phyloP scores from a whole-genome alignment of 2,888 invertebrate genomes.

The Dynastes maya region DNA sequence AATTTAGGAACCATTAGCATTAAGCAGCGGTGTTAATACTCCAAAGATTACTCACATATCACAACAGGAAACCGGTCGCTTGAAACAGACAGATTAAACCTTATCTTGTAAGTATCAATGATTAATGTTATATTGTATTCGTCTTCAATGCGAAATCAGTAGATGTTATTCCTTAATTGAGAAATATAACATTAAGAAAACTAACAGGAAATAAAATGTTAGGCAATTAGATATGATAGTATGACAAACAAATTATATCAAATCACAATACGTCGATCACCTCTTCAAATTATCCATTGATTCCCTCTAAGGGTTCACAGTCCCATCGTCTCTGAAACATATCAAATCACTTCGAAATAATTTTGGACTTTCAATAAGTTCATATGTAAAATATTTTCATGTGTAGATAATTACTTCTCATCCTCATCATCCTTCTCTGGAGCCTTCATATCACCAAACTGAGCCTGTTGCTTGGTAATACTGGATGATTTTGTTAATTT shows the following conservation, averaged over 20 bases:
- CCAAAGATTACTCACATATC: neutral
- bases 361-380: neutral
- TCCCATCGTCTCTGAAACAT: constrained; percentile 20
- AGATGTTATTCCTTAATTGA: neutral
- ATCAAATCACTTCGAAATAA: constrained; percentile 25
- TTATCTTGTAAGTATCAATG: no score
- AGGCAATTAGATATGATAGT: neutral
- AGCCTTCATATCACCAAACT: neutral
- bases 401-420: constrained; percentile 12
- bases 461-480: neutral
- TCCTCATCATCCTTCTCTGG: constrained; percentile 9
- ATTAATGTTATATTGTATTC: no score
- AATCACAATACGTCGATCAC: neutral
- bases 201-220: neutral
- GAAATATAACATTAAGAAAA: neutral
- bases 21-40: neutral
- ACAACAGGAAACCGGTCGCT: neutral
- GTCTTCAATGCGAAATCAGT: no score
- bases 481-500: neutral
- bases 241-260: neutral
- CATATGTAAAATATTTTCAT: constrained; percentile 12
- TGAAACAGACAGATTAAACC: neutral
- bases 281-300: neutral
- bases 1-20: neutral
- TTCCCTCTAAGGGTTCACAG: neutral